Conservation (phyloP, 2,797 vertebrate genomes). For the Agapornis canus region DNA sequence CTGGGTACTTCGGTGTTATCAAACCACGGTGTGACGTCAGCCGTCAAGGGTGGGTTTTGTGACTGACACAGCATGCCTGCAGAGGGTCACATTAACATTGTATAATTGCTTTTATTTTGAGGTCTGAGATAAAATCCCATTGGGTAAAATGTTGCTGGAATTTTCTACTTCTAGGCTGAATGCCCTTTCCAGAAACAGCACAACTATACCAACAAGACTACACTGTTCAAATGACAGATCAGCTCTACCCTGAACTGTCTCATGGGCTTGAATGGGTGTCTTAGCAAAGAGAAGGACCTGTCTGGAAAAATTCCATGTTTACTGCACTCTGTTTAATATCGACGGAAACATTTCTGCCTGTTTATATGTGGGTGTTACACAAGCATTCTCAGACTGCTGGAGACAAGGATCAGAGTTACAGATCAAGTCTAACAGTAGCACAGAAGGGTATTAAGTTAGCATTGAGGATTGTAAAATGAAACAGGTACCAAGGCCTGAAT, state of each 20-base stretch:
- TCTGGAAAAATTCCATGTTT: background rate
- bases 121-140: background rate
- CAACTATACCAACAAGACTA: background rate
- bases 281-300: background rate
- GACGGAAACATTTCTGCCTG: background rate
- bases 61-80: background rate
- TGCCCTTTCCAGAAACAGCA: background rate
- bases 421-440: background rate
- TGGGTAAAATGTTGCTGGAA: background rate
- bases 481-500: background rate
- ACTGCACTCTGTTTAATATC: background rate
- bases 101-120: background rate
- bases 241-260: background rate
- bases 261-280: background rate
- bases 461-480: background rate
- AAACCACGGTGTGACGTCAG: fast-evolving
- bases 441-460: background rate
- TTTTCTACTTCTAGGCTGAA: background rate
- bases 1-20: background rate
- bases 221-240: background rate
- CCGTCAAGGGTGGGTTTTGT: background rate
- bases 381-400: background rate
- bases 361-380: background rate
- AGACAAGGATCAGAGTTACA: background rate
- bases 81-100: background rate